These are phyloP conservation scores for Sarcophilus harrisii DNA, from an alignment of 2,797 vertebrate species.

Conservation along the genomic window DNA sequence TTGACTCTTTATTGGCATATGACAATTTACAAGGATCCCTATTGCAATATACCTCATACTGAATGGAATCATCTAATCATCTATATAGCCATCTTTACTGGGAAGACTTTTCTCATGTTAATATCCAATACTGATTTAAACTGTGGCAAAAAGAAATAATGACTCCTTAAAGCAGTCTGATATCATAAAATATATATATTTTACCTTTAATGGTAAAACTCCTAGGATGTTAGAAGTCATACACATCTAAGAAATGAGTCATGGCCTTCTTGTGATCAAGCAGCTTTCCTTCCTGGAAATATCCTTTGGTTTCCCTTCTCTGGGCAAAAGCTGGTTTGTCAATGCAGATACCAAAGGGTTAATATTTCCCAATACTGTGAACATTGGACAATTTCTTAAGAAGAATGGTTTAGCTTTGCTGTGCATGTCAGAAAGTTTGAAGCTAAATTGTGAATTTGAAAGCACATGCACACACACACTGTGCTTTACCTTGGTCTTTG, in stretches of 20 bases:
- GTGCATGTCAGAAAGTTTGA: conserved; percentile 42
- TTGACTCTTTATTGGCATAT: conserved; percentile 79
- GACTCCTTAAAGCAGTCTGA: conserved; percentile 59
- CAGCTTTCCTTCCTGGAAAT: conserved; percentile 67
- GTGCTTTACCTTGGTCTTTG: conserved; percentile 53
- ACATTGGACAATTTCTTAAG: conserved; percentile 37
- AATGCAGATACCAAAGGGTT: conserved; percentile 52
- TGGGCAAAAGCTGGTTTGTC: conserved; percentile 55
- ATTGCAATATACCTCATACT: conserved; percentile 77
- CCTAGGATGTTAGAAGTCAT: conserved; percentile 52
- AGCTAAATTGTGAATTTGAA: conserved; percentile 50
- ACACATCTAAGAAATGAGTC: conserved; percentile 72
- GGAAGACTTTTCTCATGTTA: conserved; percentile 59
- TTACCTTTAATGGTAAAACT: conserved; percentile 61
- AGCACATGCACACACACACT: conserved; percentile 44
- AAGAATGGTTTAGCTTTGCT: conserved; percentile 54
- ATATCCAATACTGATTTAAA: conserved; percentile 69
- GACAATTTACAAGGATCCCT: conserved; percentile 81
- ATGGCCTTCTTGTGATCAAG: conserved; percentile 65
- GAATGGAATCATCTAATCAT: conserved; percentile 70
- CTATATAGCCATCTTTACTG: conserved; percentile 70
- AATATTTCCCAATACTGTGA: conserved; percentile 61
- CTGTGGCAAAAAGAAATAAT: conserved; percentile 60
- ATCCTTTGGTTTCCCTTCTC: conserved; percentile 60
- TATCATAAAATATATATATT: no score